These are phyloP conservation scores for Monomorium pharaonis DNA, from an alignment of 1,140 invertebrate species.

Conservation along the genomic window DNA sequence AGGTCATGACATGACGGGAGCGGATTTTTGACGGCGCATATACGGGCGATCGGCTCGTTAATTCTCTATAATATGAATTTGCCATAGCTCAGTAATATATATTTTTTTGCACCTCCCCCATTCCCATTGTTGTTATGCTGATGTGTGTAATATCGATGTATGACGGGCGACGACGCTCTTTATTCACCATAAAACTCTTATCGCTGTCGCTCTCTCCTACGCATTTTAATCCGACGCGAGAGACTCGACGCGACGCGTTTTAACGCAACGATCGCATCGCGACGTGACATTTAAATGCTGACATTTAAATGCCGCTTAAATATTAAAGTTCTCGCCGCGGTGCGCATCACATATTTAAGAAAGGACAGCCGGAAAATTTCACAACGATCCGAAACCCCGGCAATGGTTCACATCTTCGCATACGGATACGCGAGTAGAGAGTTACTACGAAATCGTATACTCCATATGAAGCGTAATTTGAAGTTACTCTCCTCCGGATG, in stretches of 20 bases:
- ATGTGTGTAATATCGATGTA: constrained; percentile 5
- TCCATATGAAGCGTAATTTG: constrained; percentile 29
- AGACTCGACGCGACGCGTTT: constrained; percentile 39
- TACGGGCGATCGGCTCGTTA: constrained; percentile 23
- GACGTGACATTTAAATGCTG: constrained; percentile 51
- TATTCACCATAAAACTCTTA: constrained; percentile 52
- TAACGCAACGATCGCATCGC: constrained; percentile 5
- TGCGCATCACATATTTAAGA: neutral
- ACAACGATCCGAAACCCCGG: neutral
- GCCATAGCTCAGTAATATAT: neutral
- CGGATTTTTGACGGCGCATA: constrained; percentile 52
- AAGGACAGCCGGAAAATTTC: constrained; percentile 13
- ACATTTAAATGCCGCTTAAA: constrained; percentile 54
- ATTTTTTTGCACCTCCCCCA: neutral
- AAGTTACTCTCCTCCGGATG: constrained; percentile 34
- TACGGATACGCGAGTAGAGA: constrained; percentile 3
- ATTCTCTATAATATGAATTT: constrained; percentile 15
- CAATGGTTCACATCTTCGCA: constrained; percentile 11
- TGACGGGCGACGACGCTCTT: constrained; percentile 34
- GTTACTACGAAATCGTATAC: constrained; percentile 38
- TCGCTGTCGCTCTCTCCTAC: constrained; percentile 20
- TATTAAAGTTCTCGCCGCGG: constrained; percentile 21
- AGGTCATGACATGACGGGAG: constrained; percentile 40
- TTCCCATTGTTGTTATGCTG: neutral
- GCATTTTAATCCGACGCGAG: constrained; percentile 28